A percentile compares a stretch with the other conserved stretches of the same genome.
Conservation (phyloP, 2,113 vertebrate species). For the Tautogolabrus adspersus region DNA sequence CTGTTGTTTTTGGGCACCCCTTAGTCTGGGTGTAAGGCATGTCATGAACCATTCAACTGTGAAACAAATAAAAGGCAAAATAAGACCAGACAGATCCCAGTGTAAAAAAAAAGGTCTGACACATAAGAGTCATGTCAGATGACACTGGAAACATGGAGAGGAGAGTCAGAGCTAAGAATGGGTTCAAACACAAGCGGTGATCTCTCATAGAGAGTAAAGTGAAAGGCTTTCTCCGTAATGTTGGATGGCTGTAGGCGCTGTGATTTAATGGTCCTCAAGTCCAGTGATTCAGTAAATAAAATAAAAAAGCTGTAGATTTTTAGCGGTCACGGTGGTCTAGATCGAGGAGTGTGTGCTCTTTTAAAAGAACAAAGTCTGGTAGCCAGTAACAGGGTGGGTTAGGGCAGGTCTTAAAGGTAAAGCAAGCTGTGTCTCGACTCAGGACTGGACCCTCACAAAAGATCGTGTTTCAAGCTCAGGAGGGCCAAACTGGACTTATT, state of each 20-base stretch:
- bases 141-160: background rate
- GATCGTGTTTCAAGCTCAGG: background rate
- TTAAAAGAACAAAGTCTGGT: background rate
- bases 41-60: background rate
- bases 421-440: background rate
- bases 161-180: background rate
- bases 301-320: background rate
- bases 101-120: conserved; percentile 18
- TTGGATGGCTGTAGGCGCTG: background rate
- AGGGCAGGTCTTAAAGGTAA: background rate
- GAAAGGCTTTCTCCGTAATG: background rate
- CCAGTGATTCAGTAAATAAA: conserved; percentile 8
- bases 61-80: background rate
- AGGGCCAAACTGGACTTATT: background rate
- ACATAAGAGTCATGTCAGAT: conserved; percentile 40
- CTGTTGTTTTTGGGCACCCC: background rate
- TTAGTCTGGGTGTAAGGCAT: conserved; percentile 14
- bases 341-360: conserved; percentile 19
- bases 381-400: background rate
- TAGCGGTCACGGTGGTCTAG: background rate
- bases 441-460: background rate
- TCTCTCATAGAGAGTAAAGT: conserved; percentile 52
- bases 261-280: conserved; percentile 2
- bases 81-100: conserved; percentile 9
- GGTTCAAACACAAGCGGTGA: background rate